These are phyloP conservation scores for Torymus auratus DNA, from an alignment of 2,888 invertebrate genomes.

Conservation along the genomic window DNA sequence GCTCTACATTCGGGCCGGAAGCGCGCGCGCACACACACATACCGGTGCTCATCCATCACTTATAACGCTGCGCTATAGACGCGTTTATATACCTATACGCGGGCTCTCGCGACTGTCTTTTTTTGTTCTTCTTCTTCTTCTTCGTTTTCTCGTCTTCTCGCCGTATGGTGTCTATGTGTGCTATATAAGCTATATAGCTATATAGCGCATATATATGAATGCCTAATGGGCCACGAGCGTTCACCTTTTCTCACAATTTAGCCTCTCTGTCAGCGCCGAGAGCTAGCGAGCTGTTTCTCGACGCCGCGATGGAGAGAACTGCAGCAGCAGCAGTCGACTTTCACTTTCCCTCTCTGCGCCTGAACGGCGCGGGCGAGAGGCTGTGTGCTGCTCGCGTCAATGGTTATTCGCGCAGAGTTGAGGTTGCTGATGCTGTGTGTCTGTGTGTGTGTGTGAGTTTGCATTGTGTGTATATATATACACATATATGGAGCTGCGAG, in stretches of 20 bases:
- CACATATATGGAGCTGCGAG: too few species aligned
- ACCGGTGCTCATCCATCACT: constrained; percentile 12
- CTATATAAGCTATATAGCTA: neutral
- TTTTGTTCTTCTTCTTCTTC: neutral
- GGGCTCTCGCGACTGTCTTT: neutral
- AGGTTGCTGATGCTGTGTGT: too few species aligned
- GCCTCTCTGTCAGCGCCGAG: constrained; percentile 44
- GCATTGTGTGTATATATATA: too few species aligned
- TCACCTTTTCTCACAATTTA: constrained; percentile 57
- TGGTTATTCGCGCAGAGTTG: too few species aligned
- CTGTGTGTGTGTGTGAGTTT: too few species aligned
- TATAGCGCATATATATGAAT: constrained; percentile 36
- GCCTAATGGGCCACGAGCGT: constrained; percentile 49
- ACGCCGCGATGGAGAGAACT: too few species aligned
- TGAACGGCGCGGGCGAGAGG: neutral
- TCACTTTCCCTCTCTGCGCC: constrained; percentile 53
- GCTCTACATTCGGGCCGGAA: constrained; percentile 41
- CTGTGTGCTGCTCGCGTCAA: neutral
- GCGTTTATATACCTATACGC: neutral
- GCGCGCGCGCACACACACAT: neutral
- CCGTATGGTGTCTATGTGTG: neutral
- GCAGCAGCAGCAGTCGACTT: constrained; percentile 40
- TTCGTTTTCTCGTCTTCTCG: neutral
- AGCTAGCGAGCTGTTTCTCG: too few species aligned
- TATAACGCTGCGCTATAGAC: neutral